Conservation (phyloP, 1,140 invertebrate species). For the Hyles euphorbiae region DNA sequence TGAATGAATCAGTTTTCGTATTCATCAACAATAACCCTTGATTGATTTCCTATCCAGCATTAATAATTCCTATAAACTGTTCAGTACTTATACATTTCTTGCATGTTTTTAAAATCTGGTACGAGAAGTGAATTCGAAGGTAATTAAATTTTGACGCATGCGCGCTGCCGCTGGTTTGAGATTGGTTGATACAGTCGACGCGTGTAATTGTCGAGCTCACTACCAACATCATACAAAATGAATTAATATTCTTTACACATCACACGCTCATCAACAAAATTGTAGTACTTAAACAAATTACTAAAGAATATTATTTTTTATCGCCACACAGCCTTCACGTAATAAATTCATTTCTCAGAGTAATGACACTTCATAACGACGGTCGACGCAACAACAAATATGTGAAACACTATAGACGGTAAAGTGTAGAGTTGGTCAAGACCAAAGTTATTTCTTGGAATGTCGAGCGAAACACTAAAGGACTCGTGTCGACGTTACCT, state of each 20-base stretch:
- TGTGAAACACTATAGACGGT: constrained; percentile 22
- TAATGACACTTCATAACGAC: constrained; percentile 1
- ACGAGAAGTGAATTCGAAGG: constrained; percentile 42
- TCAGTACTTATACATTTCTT: too few species aligned
- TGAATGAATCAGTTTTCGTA: too few species aligned
- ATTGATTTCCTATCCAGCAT: too few species aligned
- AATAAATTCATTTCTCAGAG: constrained; percentile 14
- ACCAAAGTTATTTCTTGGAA: constrained; percentile 68
- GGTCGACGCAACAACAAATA: constrained; percentile 2
- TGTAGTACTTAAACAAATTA: constrained; percentile 27
- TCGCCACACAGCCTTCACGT: neutral
- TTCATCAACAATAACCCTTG: too few species aligned
- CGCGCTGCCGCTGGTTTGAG: constrained; percentile 20
- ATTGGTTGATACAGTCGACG: constrained; percentile 36
- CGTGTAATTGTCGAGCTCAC: constrained; percentile 40
- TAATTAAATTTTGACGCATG: constrained; percentile 56
- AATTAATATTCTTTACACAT: constrained; percentile 42
- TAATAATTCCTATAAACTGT: too few species aligned
- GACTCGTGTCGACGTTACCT: constrained; percentile 51
- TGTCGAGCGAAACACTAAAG: constrained; percentile 48
- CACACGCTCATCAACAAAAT: constrained; percentile 21
- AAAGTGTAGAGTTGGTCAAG: constrained; percentile 11
- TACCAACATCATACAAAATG: constrained; percentile 26
- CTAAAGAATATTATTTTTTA: constrained; percentile 11
- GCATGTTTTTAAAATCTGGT: neutral